These are phyloP conservation scores for Pitta sordida DNA, from an alignment of 2,113 vertebrate genomes.

Conservation along the genomic window DNA sequence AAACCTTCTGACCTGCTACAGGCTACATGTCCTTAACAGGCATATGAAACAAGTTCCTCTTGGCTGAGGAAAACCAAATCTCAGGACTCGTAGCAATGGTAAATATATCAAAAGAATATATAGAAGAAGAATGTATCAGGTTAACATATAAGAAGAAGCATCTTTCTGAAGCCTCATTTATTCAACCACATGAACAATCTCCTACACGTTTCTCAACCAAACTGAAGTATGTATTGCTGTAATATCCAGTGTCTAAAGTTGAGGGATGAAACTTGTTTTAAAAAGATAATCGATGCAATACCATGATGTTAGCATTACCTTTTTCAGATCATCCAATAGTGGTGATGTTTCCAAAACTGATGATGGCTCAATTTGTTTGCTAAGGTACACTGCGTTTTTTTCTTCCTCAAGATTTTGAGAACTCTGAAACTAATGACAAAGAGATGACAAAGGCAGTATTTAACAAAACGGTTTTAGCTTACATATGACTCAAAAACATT, in stretches of 20 bases:
- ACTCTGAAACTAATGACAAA: background rate
- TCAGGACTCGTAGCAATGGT: background rate
- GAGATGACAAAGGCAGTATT: background rate
- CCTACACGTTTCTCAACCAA: background rate
- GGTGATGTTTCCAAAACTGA: constrained; percentile 73
- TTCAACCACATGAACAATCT: background rate
- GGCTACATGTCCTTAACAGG: background rate
- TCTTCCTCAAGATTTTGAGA: background rate
- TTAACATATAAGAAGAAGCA: too few relatives aligned
- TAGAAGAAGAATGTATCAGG: too few relatives aligned
- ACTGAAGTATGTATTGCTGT: background rate
- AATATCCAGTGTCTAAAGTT: background rate
- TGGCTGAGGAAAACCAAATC: background rate
- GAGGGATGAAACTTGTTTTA: background rate
- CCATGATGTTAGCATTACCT: constrained; percentile 66
- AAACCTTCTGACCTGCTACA: background rate
- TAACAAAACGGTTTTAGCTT: background rate
- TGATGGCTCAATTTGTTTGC: constrained; percentile 69
- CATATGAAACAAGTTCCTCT: background rate
- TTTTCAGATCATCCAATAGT: constrained; percentile 72
- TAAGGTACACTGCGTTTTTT: constrained; percentile 57
- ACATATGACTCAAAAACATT: background rate
- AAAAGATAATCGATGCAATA: background rate
- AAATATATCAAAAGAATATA: background rate
- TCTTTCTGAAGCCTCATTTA: background rate